Evolutionary conservation across 2,797 vertebrate genomes (phyloP).

Genomic region (Champsocephalus gunnari): DNA sequence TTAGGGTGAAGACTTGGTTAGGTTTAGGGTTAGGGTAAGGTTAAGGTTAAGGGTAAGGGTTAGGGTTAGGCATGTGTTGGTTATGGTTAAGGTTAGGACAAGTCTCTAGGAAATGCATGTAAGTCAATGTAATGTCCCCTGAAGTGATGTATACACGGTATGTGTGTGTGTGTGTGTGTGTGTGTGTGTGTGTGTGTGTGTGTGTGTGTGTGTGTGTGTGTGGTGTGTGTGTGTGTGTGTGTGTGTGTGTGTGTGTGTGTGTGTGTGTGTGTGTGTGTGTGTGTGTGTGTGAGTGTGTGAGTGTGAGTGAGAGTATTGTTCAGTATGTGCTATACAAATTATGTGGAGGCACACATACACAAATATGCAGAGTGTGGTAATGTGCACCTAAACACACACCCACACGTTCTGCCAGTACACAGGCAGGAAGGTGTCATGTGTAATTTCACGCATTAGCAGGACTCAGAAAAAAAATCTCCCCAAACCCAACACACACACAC

Average conservation of each 20-base stretch:
- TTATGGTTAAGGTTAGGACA: too few relatives aligned
- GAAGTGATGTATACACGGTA: not conserved
- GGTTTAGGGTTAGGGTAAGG: too few relatives aligned
- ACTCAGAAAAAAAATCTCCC: constrained; percentile 57
- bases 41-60: too few relatives aligned
- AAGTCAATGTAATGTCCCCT: too few relatives aligned
- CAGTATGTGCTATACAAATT: constrained; percentile 15
- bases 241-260: not conserved
- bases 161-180: constrained; percentile 7
- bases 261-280: constrained; percentile 17
- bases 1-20: too few relatives aligned
- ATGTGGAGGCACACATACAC: constrained; percentile 44
- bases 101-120: too few relatives aligned
- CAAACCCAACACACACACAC: constrained; percentile 46
- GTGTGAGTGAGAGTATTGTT: constrained; percentile 35
- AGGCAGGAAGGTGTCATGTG: constrained; percentile 83
- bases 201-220: constrained; percentile 31
- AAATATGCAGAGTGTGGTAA: constrained; percentile 36
- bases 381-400: constrained; percentile 31
- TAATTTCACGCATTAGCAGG: constrained; percentile 89
- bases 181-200: constrained; percentile 1
- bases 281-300: constrained; percentile 16
- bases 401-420: constrained; percentile 18
- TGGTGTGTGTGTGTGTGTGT: constrained; percentile 27
- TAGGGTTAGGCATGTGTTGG: too few relatives aligned